Base-by-base conservation (phyloP, 2,797 vertebrate genomes). In the Austrolebias charrua region DNA sequence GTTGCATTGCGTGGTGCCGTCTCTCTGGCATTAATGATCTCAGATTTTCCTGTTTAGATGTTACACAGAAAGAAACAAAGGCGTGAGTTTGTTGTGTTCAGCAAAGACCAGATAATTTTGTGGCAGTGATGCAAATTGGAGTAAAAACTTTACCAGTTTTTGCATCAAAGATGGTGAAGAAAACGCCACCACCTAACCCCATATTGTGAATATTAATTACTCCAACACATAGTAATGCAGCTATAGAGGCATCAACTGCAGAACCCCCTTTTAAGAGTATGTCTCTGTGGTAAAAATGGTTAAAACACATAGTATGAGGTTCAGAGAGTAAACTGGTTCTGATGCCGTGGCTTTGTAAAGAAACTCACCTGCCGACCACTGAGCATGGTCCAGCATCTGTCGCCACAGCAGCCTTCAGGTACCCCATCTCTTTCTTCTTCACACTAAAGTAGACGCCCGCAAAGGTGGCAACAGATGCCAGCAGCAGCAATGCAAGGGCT, bases 101-200 rank as follows among this genome's bases (percentile, higher is more conserved):
- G 28, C 12, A 20, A 24, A 65, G 12, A 43, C 18, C 1, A 16
- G 8, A 40, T 7, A 33, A 24, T 7, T 46, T 43, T 64, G 20
- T n/a, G 45, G 46, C n/a, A 43, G 28, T 2, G 15, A 29, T n/a
- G n/a, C 10, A 2, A 33, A 31, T 24, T 1, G 19, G 5, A 46
- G 13, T 29, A 10, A 43, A 46, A n/a, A 1, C 0, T 46, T 11
- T 93, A 99, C 98, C 93, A 1, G 92, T 94, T 57, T 43, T 84
- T 62, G 92, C 84, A 6, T 92, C 68, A 65, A 95, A 96, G 86
- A 99, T 96, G 56, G 90, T 96, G 33, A 99, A 29, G 85, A 95
- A 95, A 52, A 95, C 77, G 1, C 98, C 98, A 4, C 97, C 97
- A 57, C 97, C 98, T 1, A 99, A 98, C 48, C 98, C 98, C 92